Base-by-base conservation (phyloP, 2,113 vertebrate species). In the Phyllopteryx taeniolatus region DNA sequence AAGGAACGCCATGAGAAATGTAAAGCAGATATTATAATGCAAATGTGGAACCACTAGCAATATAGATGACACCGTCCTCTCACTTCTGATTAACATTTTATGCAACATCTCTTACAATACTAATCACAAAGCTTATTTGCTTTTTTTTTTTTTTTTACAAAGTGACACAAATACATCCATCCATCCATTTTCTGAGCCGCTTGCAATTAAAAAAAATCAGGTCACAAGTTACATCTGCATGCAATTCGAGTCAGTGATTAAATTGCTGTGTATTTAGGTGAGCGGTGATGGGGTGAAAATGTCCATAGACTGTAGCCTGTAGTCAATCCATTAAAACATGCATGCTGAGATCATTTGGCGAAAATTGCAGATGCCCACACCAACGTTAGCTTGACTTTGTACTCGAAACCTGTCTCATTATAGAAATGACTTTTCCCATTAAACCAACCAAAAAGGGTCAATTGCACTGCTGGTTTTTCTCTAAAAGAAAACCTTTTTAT, bases 371-470 rank as follows among this genome's bases (percentile, higher is more conserved):
- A 19, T 35, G 14, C 27, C 59, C 59, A 61, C 59, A 17, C 15
- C 27, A n/a, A 47, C 17, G 64, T 66, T 46, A 66, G 22, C 22
- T 47, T 47, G 59, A 61, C 59, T 33, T 61, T 61, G 31, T 14
- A 61, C 31, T 17, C 59, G 8, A 66, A 66, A 66, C 64, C 64
- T 47, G 43, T 46, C 64, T 47, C 64, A 31, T 66, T 66, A 47
- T 47, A 22, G 13, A 31, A 66, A 46, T 66, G 43, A 66, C 64
- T 47, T 66, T 66, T 47, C 44, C 44, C 22, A 27, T 66, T 31
- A 66, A 31, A 44, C 5, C n/a, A 31, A 44, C 5, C n/a, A 9
- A n/a, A 66, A 66, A 47, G 64, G 64, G 64, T 66, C 64, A 66
- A 31, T 65, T 65, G 63, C 63, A 13, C 39, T 46, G 63, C 42